Evolutionary conservation across 2,113 vertebrate genomes (phyloP), one percentile per base, ranked within the genome.

Genomic region (Capra hircus): DNA sequence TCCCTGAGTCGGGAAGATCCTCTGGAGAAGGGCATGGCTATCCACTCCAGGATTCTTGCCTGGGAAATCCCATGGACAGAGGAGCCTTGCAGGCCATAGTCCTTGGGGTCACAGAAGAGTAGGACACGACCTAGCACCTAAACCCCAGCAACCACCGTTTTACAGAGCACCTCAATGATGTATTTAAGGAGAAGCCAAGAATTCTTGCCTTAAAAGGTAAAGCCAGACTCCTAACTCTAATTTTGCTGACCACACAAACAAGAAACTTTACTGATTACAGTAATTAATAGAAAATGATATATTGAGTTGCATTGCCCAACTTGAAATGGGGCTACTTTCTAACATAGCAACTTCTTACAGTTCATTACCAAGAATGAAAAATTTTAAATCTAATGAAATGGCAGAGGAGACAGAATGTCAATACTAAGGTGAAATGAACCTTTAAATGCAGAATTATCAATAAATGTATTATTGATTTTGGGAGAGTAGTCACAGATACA

Each of bases 391-490:
- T 84, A 95, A 94, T 90, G 93, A 95, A 97, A 95, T 95, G 91
- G 94, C 88, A 87, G 71, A 89, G 85, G 84, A 98, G 94, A 97
- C 97, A 98, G 96, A 71, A 94, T 81, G 71, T 97, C 97, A 95
- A 97, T 98, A 84, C 25, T 19, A 90, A 96, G 97, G 97, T 98
- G 95, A 97, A 95, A 97, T 98, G 95, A 96, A 96, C 95, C 96
- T 98, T 97, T 97, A 97, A 94, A 93, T 97, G 90, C 36, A 96
- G 97, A 94, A 97, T 97, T 97, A 97, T 97, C 97, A 93, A 98
- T 97, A 97, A 91, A 90, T 93, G 92, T 97, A 81, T 82, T 95
- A 98, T 95, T 80, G 98, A 97, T 95, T 97, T 81, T 1, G 30
- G 80, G 83, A 98, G 92, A 88, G 48, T 33, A 64, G 90, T 95